A percentile compares a stretch with the other conserved stretches of the same genome.
Evolutionary conservation across 2,113 vertebrate genomes (phyloP).

Genomic region (Falcunculus frontatus): DNA sequence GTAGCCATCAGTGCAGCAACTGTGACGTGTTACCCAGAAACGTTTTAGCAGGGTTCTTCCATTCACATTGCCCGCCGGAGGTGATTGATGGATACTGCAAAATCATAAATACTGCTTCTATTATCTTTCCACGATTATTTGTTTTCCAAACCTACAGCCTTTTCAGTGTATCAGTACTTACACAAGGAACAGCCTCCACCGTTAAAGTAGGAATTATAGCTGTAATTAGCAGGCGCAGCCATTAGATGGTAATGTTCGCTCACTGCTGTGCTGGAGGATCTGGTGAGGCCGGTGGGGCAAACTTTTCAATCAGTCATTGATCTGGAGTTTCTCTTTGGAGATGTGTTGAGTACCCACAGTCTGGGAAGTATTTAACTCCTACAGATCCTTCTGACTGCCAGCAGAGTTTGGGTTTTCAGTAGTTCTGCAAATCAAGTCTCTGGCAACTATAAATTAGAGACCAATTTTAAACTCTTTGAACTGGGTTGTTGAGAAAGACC

Average conservation of each 20-base stretch:
- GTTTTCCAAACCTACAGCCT: neutral
- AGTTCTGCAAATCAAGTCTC: neutral
- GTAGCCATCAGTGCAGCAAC: neutral
- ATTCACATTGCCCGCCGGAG: neutral
- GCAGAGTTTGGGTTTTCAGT: neutral
- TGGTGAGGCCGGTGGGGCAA: neutral
- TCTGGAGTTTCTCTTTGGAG: neutral
- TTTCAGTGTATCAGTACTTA: neutral
- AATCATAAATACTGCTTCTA: neutral
- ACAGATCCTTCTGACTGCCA: neutral
- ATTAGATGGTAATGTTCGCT: constrained; percentile 63
- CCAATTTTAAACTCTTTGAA: neutral
- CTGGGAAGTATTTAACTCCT: neutral
- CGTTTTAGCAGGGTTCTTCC: neutral
- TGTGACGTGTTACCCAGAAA: neutral
- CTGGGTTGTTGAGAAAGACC: neutral
- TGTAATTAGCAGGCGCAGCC: constrained; percentile 36
- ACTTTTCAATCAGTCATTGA: neutral
- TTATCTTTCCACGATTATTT: neutral
- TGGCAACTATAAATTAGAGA: neutral
- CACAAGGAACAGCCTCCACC: neutral
- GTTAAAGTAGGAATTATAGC: neutral
- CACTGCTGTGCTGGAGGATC: neutral
- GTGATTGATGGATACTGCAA: neutral
- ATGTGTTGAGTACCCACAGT: neutral